These are phyloP conservation scores for Notodonta ziczac DNA, from an alignment of 2,888 invertebrate species.

Conservation along the genomic window DNA sequence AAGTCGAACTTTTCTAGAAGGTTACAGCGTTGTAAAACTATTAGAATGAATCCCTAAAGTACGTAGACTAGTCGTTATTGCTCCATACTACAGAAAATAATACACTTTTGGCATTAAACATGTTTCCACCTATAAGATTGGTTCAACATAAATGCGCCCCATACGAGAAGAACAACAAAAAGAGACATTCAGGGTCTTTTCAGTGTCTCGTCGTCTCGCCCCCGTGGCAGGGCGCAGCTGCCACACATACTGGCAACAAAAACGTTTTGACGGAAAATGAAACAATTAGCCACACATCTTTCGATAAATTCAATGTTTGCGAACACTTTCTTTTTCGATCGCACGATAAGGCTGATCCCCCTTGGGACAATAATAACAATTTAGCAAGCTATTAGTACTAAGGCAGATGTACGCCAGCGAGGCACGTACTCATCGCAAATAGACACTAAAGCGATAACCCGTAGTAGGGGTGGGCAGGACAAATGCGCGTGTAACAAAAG, in stretches of 20 bases:
- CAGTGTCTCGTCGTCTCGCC: conserved; percentile 60
- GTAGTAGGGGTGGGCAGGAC: conserved; percentile 26
- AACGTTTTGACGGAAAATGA: conserved; percentile 44
- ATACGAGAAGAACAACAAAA: neutral
- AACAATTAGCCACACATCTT: conserved; percentile 28
- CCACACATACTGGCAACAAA: conserved; percentile 52
- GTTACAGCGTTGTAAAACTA: too few relatives aligned
- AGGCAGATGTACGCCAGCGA: conserved; percentile 44
- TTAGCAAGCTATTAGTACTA: conserved; percentile 38
- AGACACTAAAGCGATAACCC: conserved; percentile 50
- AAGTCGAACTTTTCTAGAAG: too few relatives aligned
- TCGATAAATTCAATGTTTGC: conserved; percentile 20
- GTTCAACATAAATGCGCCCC: neutral
- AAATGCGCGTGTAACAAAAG: conserved; percentile 29
- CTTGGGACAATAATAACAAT: conserved; percentile 39
- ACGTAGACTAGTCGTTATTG: neutral
- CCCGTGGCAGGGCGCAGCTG: conserved; percentile 62
- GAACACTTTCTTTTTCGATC: conserved; percentile 27
- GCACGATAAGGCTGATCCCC: conserved; percentile 16
- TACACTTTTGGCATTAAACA: too few relatives aligned
- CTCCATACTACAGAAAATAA: neutral
- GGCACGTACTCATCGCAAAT: conserved; percentile 49
- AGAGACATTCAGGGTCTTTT: neutral
- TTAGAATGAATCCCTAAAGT: too few relatives aligned
- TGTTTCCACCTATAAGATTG: neutral